A percentile compares a stretch with the other conserved stretches of the same genome.
Conservation (phyloP, 2,888 invertebrate species). For the Corbicula japonica region DNA sequence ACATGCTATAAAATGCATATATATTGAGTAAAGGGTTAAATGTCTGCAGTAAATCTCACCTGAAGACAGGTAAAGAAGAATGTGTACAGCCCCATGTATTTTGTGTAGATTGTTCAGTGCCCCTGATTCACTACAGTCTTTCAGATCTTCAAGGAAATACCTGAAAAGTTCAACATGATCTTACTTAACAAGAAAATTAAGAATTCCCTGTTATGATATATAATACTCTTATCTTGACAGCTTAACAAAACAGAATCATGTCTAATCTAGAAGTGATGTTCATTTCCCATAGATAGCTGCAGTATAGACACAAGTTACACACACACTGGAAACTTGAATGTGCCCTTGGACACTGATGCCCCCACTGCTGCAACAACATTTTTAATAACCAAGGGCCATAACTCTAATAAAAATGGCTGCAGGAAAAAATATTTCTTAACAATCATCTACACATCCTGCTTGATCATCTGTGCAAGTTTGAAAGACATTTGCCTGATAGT, state of each 20-base stretch:
- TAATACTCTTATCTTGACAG: neutral
- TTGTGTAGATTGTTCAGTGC: constrained; percentile 64
- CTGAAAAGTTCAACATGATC: constrained; percentile 53
- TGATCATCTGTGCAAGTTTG: too few relatives aligned
- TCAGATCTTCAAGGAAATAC: constrained; percentile 66
- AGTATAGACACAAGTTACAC: neutral
- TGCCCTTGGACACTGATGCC: too few relatives aligned
- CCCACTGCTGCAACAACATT: too few relatives aligned
- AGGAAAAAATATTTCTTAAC: too few relatives aligned
- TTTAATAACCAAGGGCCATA: too few relatives aligned
- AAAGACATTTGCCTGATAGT: too few relatives aligned
- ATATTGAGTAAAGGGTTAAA: neutral
- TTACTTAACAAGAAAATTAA: constrained; percentile 1
- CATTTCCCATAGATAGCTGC: neutral
- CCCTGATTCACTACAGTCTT: constrained; percentile 63
- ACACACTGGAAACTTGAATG: neutral
- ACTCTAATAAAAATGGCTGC: too few relatives aligned
- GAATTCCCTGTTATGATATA: neutral
- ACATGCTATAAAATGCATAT: too few relatives aligned
- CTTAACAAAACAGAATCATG: neutral
- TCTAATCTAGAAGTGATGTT: neutral
- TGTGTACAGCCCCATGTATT: constrained; percentile 66
- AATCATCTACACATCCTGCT: too few relatives aligned
- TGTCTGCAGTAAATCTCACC: constrained; percentile 5
- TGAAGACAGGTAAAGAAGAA: constrained; percentile 60